Conservation (phyloP, 2,113 vertebrate species). For the Corapipo altera region DNA sequence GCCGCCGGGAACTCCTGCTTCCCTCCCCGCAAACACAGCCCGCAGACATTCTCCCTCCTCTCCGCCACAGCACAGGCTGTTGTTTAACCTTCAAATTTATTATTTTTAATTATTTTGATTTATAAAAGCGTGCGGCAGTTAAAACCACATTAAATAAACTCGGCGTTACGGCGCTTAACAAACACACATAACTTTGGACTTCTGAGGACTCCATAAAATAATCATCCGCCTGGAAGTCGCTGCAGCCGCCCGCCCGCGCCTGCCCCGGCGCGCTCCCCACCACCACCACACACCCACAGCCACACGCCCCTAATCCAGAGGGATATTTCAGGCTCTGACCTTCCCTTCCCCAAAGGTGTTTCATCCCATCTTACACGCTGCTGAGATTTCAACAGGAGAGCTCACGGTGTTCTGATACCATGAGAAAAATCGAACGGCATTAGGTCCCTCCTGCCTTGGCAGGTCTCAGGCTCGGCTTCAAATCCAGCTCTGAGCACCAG, state of each 20-base stretch:
- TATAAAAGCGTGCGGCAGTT: conserved; percentile 81
- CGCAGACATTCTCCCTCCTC: conserved; percentile 21
- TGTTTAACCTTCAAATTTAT: conserved; percentile 86
- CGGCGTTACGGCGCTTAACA: conserved; percentile 77
- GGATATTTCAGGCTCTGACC: not conserved
- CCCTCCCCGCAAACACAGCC: conserved; percentile 37
- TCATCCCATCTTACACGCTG: not conserved
- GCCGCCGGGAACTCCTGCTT: not conserved
- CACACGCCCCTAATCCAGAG: not conserved
- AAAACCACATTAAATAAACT: conserved; percentile 85
- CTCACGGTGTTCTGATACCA: not conserved
- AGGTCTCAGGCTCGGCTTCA: not conserved
- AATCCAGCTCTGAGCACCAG: not conserved
- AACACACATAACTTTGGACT: conserved; percentile 74
- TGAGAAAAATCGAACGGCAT: not conserved
- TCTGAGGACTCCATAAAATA: conserved; percentile 79
- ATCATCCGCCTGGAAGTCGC: conserved; percentile 40
- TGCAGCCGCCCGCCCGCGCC: not conserved
- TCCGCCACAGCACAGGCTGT: conserved; percentile 65
- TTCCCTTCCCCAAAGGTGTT: not conserved
- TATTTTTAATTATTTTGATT: conserved; percentile 92
- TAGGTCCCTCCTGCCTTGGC: not conserved
- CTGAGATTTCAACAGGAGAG: not conserved
- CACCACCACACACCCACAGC: not conserved
- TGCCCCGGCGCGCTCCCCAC: not conserved